A percentile compares a stretch with the other conserved stretches of the same genome.
Evolutionary conservation across 2,113 vertebrate species (phyloP).

Genomic region (Amphiprion ocellaris): DNA sequence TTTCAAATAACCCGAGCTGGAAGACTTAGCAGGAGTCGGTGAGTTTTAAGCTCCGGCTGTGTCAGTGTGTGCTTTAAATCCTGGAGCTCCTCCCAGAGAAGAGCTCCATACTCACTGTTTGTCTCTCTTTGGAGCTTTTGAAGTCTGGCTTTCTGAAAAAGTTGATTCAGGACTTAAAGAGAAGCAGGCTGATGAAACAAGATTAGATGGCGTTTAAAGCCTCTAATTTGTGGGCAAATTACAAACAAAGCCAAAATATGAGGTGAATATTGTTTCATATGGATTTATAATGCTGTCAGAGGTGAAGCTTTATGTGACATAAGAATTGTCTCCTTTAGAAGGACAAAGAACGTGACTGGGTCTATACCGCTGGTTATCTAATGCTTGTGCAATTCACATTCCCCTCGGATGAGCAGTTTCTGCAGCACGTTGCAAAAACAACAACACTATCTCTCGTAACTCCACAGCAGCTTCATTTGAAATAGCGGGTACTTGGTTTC

Average conservation of each 20-base stretch:
- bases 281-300: not conserved
- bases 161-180: conserved; percentile 25
- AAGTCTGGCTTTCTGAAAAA: conserved; percentile 40
- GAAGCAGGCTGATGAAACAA: conserved; percentile 29
- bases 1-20: conserved; percentile 49
- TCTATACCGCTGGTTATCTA: conserved; percentile 37
- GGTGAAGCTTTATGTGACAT: not conserved
- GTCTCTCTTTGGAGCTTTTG: conserved; percentile 44
- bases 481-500: conserved; percentile 49
- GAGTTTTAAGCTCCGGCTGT: conserved; percentile 56
- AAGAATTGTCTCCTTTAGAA: conserved; percentile 13
- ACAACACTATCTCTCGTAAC: conserved; percentile 37
- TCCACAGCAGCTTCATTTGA: conserved; percentile 47
- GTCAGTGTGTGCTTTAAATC: conserved; percentile 62
- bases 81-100: conserved; percentile 39
- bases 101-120: not conserved
- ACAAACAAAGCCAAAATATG: conserved; percentile 9
- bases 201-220: conserved; percentile 47
- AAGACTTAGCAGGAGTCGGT: conserved; percentile 43
- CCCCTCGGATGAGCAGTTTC: conserved; percentile 45
- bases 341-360: conserved; percentile 1
- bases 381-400: conserved; percentile 22
- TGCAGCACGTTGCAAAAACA: conserved; percentile 55
- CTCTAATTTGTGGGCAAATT: conserved; percentile 29
- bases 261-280: conserved; percentile 23